Evolutionary conservation across 2,888 invertebrate species (phyloP).

Genomic region (Crepidodera aurea): DNA sequence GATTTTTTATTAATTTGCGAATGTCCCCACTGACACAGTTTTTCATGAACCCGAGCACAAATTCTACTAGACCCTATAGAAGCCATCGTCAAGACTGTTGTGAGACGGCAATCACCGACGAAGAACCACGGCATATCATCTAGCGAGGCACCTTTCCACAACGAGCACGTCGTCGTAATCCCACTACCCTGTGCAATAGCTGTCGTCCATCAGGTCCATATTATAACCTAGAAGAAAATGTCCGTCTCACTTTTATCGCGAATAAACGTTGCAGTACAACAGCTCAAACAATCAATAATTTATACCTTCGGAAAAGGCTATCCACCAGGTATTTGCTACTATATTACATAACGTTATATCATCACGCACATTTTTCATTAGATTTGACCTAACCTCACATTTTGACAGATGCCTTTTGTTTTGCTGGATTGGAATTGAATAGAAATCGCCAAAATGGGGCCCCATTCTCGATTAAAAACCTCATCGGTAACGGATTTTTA

Average conservation of each 20-base stretch:
- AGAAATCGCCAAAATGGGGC: conserved; percentile 33
- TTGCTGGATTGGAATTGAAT: conserved; percentile 47
- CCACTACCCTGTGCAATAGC: conserved; percentile 31
- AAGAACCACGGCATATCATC: conserved; percentile 41
- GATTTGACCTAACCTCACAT: conserved; percentile 12
- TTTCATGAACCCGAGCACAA: conserved; percentile 82
- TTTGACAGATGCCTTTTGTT: conserved; percentile 53
- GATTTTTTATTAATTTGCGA: conserved; percentile 58
- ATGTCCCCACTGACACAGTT: conserved; percentile 82
- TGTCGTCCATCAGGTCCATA: not conserved
- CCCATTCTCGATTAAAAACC: conserved; percentile 67
- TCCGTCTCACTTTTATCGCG: conserved; percentile 54
- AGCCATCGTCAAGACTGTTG: conserved; percentile 83
- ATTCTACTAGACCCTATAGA: conserved; percentile 83
- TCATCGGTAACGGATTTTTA: conserved; percentile 77
- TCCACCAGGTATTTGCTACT: conserved; percentile 43
- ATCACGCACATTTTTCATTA: conserved; percentile 12
- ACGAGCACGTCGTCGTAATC: conserved; percentile 34
- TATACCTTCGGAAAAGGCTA: conserved; percentile 40
- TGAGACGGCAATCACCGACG: conserved; percentile 59
- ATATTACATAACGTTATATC: conserved; percentile 43
- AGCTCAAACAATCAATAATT: conserved; percentile 26
- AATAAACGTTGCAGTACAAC: conserved; percentile 53
- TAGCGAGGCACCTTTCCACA: conserved; percentile 41
- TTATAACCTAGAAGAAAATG: conserved; percentile 49